These are phyloP conservation scores for Athrips mouffetella DNA, from an alignment of 2,888 invertebrate species.

Conservation along the genomic window DNA sequence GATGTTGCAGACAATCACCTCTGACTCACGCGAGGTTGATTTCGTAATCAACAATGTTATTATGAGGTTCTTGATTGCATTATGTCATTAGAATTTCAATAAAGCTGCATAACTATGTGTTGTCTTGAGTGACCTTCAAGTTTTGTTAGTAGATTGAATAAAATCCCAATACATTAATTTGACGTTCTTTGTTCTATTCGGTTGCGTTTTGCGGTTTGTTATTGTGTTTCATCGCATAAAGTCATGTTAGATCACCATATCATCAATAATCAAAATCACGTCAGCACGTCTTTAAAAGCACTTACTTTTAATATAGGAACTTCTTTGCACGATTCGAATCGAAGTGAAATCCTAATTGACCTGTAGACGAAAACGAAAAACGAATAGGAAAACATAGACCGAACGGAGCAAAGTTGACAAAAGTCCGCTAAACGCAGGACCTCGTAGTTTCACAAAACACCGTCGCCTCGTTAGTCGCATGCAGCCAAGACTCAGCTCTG, in stretches of 20 bases:
- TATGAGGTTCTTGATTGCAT: conserved; percentile 6
- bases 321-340: too few relatives aligned
- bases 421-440: conserved; percentile 37
- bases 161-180: too few relatives aligned
- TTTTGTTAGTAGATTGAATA: background rate
- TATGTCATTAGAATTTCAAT: conserved; percentile 10
- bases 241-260: too few relatives aligned
- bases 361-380: conserved; percentile 4
- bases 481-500: conserved; percentile 40
- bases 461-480: conserved; percentile 60
- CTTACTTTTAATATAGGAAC: too few relatives aligned
- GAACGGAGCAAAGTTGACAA: conserved; percentile 35
- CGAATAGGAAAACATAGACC: conserved; percentile 16
- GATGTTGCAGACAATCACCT: background rate
- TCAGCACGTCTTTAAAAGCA: too few relatives aligned
- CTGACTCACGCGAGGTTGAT: conserved; percentile 2
- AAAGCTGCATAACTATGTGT: background rate
- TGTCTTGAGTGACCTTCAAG: background rate
- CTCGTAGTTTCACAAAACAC: conserved; percentile 37
- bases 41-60: background rate
- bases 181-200: too few relatives aligned
- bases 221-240: too few relatives aligned
- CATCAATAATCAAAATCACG: background rate
- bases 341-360: background rate
- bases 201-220: too few relatives aligned